These are phyloP conservation scores for Rhabdornis inornatus DNA, from an alignment of 2,113 vertebrate genomes.

Conservation along the genomic window DNA sequence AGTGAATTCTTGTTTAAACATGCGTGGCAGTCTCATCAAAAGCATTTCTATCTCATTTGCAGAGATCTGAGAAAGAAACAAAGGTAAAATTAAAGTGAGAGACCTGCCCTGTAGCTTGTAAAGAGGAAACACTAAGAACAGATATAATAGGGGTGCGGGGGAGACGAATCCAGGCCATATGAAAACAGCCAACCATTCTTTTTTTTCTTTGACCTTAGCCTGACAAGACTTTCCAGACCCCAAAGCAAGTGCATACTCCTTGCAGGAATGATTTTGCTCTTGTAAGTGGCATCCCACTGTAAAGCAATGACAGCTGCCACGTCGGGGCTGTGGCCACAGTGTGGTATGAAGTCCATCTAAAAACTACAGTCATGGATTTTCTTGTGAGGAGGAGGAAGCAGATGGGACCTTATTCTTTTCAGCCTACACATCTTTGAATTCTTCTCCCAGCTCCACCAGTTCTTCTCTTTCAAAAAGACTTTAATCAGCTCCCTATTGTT, in stretches of 20 bases:
- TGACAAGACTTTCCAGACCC: background rate
- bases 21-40: slow-evolving; percentile 86
- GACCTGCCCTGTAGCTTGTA: background rate
- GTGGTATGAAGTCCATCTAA: background rate
- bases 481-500: background rate
- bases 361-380: background rate
- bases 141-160: rapidly evolving
- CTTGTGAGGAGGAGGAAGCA: background rate
- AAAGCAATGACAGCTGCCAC: background rate
- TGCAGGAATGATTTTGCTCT: background rate
- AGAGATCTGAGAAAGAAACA: slow-evolving; percentile 80
- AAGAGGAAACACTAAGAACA: background rate
- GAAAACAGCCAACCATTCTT: background rate
- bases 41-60: slow-evolving; percentile 89
- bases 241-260: background rate
- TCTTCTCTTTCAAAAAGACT: background rate
- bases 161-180: background rate
- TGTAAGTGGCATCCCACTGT: background rate
- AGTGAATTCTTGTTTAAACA: slow-evolving; percentile 96
- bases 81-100: slow-evolving; percentile 11
- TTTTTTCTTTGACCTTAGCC: background rate
- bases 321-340: background rate
- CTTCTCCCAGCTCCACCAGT: background rate
- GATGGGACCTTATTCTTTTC: background rate
- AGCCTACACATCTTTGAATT: background rate